These are phyloP conservation scores for Epinephelus lanceolatus DNA, from an alignment of 2,113 vertebrate genomes.

Conservation along the genomic window DNA sequence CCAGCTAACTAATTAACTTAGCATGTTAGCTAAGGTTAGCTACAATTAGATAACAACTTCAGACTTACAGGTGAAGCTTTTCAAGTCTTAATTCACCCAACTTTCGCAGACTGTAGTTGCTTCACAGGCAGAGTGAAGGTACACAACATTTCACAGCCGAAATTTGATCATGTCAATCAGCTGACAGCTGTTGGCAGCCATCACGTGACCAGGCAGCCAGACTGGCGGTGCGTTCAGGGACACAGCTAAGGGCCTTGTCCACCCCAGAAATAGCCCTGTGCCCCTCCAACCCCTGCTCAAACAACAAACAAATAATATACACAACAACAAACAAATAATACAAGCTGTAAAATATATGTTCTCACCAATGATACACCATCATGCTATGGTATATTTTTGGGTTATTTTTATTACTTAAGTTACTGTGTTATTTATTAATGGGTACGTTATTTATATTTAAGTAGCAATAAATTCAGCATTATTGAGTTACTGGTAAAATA, in stretches of 20 bases:
- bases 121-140: background rate
- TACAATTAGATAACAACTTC: background rate
- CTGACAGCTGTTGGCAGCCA: constrained; percentile 35
- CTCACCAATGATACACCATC: no score
- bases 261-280: background rate
- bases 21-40: background rate
- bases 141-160: constrained; percentile 11
- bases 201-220: constrained; percentile 56
- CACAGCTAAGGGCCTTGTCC: background rate
- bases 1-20: background rate
- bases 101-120: background rate
- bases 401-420: no score
- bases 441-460: no score
- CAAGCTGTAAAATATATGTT: no score
- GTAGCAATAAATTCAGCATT: no score
- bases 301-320: no score
- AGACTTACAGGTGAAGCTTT: constrained; percentile 17
- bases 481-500: no score
- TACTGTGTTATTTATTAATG: no score
- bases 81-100: background rate
- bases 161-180: constrained; percentile 58
- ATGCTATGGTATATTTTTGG: no score
- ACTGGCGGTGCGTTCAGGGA: background rate
- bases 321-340: no score
- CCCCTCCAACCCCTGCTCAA: no score